phyloP scores from a whole-genome alignment of 2,113 vertebrate species.

The Phrynocephalus versicolor region DNA sequence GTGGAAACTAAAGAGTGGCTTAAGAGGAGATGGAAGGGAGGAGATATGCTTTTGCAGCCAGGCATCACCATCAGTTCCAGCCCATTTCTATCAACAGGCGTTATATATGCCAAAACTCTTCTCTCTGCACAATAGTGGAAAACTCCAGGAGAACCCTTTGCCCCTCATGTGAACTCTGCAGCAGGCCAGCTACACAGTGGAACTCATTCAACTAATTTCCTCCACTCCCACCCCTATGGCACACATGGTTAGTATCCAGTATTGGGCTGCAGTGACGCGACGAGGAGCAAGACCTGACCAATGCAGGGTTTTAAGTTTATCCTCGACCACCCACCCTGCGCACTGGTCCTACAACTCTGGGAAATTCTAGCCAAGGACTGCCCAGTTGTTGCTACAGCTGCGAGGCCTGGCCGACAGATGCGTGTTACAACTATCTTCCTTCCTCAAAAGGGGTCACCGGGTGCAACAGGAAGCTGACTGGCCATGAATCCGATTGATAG shows the following conservation, averaged over 20 bases:
- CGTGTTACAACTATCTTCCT: not conserved
- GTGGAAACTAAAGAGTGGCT: too few species aligned
- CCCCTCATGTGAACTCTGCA: not conserved
- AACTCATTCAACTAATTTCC: too few species aligned
- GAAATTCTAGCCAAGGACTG: not conserved
- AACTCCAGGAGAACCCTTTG: not conserved
- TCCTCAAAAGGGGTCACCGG: not conserved
- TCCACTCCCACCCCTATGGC: too few species aligned
- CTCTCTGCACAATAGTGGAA: not conserved
- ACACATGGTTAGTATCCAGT: too few species aligned
- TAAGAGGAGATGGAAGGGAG: too few species aligned
- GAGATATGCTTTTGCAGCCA: too few species aligned
- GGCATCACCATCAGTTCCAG: not conserved
- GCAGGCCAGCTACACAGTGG: too few species aligned
- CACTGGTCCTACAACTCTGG: not conserved
- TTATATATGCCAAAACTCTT: not conserved
- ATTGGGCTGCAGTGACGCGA: not conserved
- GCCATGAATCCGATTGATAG: not conserved
- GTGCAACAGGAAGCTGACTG: not conserved
- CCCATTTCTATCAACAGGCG: not conserved
- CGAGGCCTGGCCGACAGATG: not conserved
- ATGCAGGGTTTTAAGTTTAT: too few species aligned
- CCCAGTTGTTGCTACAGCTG: not conserved
- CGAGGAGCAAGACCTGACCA: not conserved
- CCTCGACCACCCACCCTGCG: too few species aligned